Base-by-base conservation (phyloP, 2,888 invertebrate species). In the Deilephila elpenor region DNA sequence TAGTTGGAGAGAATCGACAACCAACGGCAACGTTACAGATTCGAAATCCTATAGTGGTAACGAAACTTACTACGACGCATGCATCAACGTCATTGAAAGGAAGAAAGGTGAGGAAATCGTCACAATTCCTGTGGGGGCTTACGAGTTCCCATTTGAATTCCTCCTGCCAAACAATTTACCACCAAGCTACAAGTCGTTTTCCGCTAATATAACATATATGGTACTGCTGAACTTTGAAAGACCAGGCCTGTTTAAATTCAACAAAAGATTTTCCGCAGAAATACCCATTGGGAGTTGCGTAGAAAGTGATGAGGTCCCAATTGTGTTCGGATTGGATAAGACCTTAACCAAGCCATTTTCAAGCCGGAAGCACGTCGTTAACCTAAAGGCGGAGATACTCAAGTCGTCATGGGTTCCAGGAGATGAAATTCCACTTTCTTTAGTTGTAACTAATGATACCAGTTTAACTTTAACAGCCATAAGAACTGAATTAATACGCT, bases 101-200 rank as follows among this genome's bases (percentile, higher is more conserved):
- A 62, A 60, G 53, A 71, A 72, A 20, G 74, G 60, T 34, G 59
- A 60, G 2, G 64, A 56, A 8, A 62, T 73, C 0, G 59, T 76
- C 8, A 37, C 78, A 0, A 64, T 70, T n/a, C 51, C 60, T 14
- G 51, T 17, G 17, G 81, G 80, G 37, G 64, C 73, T 0, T 76
- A 80, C 44, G 78, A 79, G 53, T 71, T 62, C 51, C 72, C 75
- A 7, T 83, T 84, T 59, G 67, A 64, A n/a, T 83, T 83, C 59
- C 11, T 71, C 6, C 70, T 84, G 14, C 84, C 83, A 5, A 64
- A 74, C 11, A 74, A 80, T 25, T 79, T 84, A 61, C 85, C 85
- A 11, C 76, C 84, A 7, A 77, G 82, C 1, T 82, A 79, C 67
- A 76, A 78, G 62, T 76, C 80, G 29, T 60, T 61, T 1, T 59